A percentile compares a stretch with the other conserved stretches of the same genome.
These are phyloP conservation scores for Parochlus steinenii DNA, from an alignment of 2,888 invertebrate species.

Conservation along the genomic window DNA sequence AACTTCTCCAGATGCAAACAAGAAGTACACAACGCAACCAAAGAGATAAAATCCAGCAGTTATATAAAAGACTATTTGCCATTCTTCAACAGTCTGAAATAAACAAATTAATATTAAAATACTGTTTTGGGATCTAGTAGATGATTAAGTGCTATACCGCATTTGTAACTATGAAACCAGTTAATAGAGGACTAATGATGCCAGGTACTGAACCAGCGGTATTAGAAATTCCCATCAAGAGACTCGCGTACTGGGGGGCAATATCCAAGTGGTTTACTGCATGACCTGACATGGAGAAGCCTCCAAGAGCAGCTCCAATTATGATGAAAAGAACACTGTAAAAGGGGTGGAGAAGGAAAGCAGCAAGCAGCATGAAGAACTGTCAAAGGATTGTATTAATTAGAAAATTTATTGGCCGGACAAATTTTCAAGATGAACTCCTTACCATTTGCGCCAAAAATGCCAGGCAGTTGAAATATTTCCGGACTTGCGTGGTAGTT, in stretches of 20 bases:
- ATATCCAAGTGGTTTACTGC: conserved; percentile 64
- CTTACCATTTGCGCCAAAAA: conserved; percentile 7
- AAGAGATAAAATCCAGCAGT: conserved; percentile 54
- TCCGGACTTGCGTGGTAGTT: conserved; percentile 43
- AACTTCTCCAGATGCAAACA: conserved; percentile 49
- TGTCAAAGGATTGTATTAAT: no score
- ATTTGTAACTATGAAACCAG: conserved; percentile 50
- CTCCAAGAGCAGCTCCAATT: conserved; percentile 4
- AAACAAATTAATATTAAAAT: conserved; percentile 15
- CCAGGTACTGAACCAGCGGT: conserved; percentile 72
- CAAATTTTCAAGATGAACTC: not conserved
- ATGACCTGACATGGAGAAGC: conserved; percentile 14
- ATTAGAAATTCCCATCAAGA: conserved; percentile 72
- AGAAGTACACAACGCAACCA: conserved; percentile 56
- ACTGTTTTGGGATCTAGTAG: conserved; percentile 4
- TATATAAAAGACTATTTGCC: conserved; percentile 65
- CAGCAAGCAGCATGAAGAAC: conserved; percentile 6
- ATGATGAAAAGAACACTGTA: not conserved
- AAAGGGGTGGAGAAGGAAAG: not conserved
- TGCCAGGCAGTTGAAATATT: conserved; percentile 6
- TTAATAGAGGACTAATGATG: conserved; percentile 55
- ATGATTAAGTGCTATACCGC: conserved; percentile 33
- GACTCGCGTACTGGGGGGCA: conserved; percentile 68
- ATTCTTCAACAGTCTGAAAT: conserved; percentile 48
- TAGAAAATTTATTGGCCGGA: no score